Conservation (phyloP, 2,797 vertebrate genomes). For the Enteromius trimaculatus region DNA sequence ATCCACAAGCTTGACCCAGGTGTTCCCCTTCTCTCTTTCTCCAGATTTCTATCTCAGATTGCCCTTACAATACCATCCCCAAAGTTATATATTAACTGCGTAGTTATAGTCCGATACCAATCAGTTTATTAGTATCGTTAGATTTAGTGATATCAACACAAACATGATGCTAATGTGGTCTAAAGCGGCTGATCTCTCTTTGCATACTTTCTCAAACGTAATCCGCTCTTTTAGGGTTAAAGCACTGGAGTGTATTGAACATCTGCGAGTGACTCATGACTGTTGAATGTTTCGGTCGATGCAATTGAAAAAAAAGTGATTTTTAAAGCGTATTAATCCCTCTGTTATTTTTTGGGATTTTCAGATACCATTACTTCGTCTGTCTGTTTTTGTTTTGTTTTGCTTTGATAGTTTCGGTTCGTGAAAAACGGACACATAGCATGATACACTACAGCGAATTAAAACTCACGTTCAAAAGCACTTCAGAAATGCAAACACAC, state of each 20-base stretch:
- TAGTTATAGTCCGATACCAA: not conserved
- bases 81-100: not conserved
- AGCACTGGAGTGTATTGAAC: conserved; percentile 58
- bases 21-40: conserved; percentile 15
- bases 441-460: conserved; percentile 19
- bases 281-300: not conserved
- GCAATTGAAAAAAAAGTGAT: conserved; percentile 11
- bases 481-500: not conserved
- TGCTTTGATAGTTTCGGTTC: conserved; percentile 25
- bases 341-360: conserved; percentile 35
- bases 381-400: conserved; percentile 42
- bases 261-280: conserved; percentile 14
- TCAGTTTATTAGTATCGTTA: not conserved
- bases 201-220: conserved; percentile 80
- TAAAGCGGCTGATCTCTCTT: conserved; percentile 53
- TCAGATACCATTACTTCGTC: conserved; percentile 29
- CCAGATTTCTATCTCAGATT: not conserved
- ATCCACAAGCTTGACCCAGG: conserved; percentile 66
- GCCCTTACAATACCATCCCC: not conserved
- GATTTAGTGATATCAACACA: not conserved
- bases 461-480: not conserved
- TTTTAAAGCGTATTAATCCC: conserved; percentile 38
- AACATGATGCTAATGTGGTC: not conserved
- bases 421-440: not conserved
- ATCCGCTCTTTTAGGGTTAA: conserved; percentile 66